Conservation (phyloP, 2,797 vertebrate species). For the Sciurus vulgaris region DNA sequence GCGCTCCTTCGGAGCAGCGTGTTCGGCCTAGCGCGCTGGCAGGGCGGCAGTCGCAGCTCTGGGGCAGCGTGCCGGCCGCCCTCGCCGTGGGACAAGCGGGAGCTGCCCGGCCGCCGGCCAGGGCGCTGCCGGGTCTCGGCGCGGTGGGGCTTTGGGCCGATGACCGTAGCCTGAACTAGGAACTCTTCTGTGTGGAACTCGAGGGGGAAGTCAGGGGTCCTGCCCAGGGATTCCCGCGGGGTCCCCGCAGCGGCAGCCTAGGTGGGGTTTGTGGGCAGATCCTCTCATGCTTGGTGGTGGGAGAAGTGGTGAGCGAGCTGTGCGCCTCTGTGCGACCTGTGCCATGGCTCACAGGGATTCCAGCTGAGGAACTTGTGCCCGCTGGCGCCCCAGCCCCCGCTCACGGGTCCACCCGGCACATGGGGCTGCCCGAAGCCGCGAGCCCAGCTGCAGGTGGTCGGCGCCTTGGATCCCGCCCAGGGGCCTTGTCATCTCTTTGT, state of each 20-base stretch:
- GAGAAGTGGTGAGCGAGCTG: not conserved
- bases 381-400: not conserved
- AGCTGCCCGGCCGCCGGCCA: not conserved
- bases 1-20: not conserved
- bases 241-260: not conserved
- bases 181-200: not conserved
- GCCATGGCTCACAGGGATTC: not conserved
- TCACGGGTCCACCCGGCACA: not conserved
- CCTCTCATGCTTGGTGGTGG: not conserved
- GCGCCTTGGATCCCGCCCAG: slow-evolving; percentile 65
- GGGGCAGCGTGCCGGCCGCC: not conserved
- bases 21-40: not conserved
- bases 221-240: not conserved
- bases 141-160: not conserved
- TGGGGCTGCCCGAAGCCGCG: not conserved
- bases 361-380: slow-evolving; percentile 23
- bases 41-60: not conserved
- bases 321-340: not conserved
- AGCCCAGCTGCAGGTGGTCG: slow-evolving; percentile 80
- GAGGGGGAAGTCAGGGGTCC: not conserved
- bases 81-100: not conserved
- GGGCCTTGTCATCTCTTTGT: slow-evolving; percentile 70
- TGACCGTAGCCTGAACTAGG: not conserved
- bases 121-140: not conserved
- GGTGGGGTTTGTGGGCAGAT: not conserved